Evolutionary conservation across 1,140 invertebrate genomes (phyloP), one percentile per base, ranked within the genome.

Genomic region (Bradysia coprophila): DNA sequence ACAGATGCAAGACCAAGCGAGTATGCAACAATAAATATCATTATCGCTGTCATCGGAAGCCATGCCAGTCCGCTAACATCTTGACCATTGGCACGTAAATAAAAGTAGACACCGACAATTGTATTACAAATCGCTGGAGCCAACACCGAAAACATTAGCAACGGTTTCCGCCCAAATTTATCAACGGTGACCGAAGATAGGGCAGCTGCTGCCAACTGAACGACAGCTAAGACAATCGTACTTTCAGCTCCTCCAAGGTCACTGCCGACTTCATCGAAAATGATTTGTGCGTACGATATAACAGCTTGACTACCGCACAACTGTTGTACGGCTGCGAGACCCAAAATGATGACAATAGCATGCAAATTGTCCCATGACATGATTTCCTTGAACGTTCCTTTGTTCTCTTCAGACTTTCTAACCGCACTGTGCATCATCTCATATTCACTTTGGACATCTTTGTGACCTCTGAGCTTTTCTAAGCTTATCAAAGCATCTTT

Each of bases 301-400:
- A 87, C 66, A 2, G 76, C 76, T 39, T 78, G 78, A n/a, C 81
- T 74, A 1, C 82, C 78, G 40, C 73, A 79, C 23, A 84, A 66
- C 52, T 85, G 79, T 55, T 87, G 81, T 19, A 81, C 76, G 4
- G 76, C 64, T 50, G 79, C 77, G 41, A 85, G 60, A 13, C 71
- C 61, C 28, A 76, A 51, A 20, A 74, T 64, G 6, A 36, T 15
- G 6, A 36, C 18, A 11, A 87, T n/a, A n/a, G n/a, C n/a, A n/a
- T n/a, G n/a, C n/a, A n/a, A n/a, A n/a, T n/a, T n/a, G n/a, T n/a
- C n/a, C n/a, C n/a, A n/a, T n/a, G n/a, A n/a, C n/a, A n/a, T n/a
- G n/a, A n/a, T n/a, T n/a, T n/a, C n/a, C n/a, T n/a, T n/a, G n/a
- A n/a, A n/a, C n/a, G n/a, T n/a, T n/a, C n/a, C n/a, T n/a, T n/a